These are phyloP conservation scores for Girardinichthys multiradiatus DNA, from an alignment of 2,113 vertebrate genomes.

Conservation along the genomic window DNA sequence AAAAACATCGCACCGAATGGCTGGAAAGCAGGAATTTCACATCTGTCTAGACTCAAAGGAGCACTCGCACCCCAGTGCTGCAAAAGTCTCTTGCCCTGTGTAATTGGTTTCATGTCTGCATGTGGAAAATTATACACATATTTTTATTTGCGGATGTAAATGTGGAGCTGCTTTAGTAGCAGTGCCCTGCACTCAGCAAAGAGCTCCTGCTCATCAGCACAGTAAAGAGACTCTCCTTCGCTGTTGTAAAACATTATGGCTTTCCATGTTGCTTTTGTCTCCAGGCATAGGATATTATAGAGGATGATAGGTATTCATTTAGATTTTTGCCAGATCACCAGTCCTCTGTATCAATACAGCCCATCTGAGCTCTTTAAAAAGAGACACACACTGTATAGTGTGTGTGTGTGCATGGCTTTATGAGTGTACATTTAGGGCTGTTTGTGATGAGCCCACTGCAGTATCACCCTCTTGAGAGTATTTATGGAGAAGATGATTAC, in stretches of 20 bases:
- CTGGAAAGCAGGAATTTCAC: slow-evolving; percentile 39
- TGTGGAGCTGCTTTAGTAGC: slow-evolving; percentile 9
- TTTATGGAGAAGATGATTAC: slow-evolving; percentile 74
- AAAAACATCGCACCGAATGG: slow-evolving; percentile 44
- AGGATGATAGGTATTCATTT: slow-evolving; percentile 72
- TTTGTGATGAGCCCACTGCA: slow-evolving; percentile 60
- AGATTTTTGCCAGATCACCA: slow-evolving; percentile 75
- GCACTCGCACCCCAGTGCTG: slow-evolving; percentile 5
- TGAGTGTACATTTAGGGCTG: slow-evolving; percentile 21
- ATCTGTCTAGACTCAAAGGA: slow-evolving; percentile 50
- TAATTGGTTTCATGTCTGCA: slow-evolving; percentile 14
- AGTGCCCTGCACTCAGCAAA: slow-evolving; percentile 50
- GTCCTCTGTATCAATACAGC: slow-evolving; percentile 69
- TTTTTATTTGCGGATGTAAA: slow-evolving; percentile 29
- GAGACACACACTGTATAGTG: slow-evolving; percentile 34
- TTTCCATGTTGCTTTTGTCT: slow-evolving; percentile 74
- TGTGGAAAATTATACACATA: slow-evolving; percentile 1
- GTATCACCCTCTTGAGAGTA: slow-evolving; percentile 64
- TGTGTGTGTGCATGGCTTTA: slow-evolving; percentile 19
- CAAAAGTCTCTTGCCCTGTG: slow-evolving; percentile 10
- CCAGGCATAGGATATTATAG: slow-evolving; percentile 73
- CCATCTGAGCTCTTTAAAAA: slow-evolving; percentile 74
- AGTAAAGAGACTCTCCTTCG: slow-evolving; percentile 75
- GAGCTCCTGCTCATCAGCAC: slow-evolving; percentile 66
- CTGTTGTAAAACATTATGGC: slow-evolving; percentile 77